Base-by-base conservation (phyloP, 2,113 vertebrate genomes). In the Ivindomyrus marchei region DNA sequence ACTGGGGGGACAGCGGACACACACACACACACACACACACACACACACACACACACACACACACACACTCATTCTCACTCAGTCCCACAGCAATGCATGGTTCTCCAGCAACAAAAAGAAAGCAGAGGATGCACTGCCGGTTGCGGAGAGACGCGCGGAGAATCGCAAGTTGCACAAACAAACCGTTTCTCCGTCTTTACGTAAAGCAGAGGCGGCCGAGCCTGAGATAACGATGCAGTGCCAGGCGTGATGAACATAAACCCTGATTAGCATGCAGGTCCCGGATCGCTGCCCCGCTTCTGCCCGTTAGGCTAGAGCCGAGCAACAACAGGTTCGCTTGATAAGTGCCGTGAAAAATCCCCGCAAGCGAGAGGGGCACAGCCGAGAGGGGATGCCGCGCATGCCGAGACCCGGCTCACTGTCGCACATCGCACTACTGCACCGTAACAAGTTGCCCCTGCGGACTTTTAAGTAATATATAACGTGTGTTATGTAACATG, bases 311-410 rank as follows among this genome's bases (percentile, higher is more conserved):
- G 74, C 74, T 80, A 19, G 74, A 42, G 74, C 74, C 31, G 74
- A 42, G 74, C 31, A 80, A 80, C 74, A 80, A 80, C 74, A 80
- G 74, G 74, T 80, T 80, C 74, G 36, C 74, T 80, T 80, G 74
- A 80, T 39, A 80, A 42, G 74, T 36, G 36, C 74, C 15, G 74
- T 80, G 36, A 80, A 80, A 39, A 42, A 80, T 36, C 31, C 17
- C 74, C 31, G 74, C n/a, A 70, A 80, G 36, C 74, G 36, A 39
- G 74, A 42, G 36, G 15, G 2, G 31, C 31, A 80, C 36, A 36
- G 17, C 5, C 36, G 15, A 80, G 74, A 70, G 62, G 62, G 62
- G 62, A 13, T 31, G n/a, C 27, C 62, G 62, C 62, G 62, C 27
- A 70, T 70, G 62, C n/a, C 62, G 62, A 70, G 62, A 70, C 3